These are phyloP conservation scores for Caenorhabditis panamensis DNA, from an alignment of 2,888 invertebrate genomes.

Conservation along the genomic window DNA sequence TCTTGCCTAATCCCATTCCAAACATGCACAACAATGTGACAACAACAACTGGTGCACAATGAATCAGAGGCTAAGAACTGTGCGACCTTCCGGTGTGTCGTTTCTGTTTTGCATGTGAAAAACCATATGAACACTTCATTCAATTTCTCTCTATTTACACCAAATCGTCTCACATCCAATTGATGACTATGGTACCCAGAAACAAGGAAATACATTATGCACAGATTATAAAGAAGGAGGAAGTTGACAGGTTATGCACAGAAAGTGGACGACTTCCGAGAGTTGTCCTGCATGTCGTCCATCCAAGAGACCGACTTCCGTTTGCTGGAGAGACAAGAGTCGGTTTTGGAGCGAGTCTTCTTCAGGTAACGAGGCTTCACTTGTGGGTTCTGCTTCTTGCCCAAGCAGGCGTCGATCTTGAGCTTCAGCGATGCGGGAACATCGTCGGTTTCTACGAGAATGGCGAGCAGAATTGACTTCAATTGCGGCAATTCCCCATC, in stretches of 20 bases:
- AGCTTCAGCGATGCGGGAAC: constrained; percentile 20
- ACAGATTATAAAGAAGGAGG: neutral
- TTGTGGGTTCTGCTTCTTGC: constrained; percentile 23
- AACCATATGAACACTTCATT: constrained; percentile 3
- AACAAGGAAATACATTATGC: constrained; percentile 21
- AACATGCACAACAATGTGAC: constrained; percentile 9
- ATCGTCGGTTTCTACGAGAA: constrained; percentile 63
- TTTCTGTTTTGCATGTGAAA: constrained; percentile 26
- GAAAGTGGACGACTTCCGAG: constrained; percentile 55
- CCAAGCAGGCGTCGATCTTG: constrained; percentile 48
- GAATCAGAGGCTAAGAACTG: constrained; percentile 19
- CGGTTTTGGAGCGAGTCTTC: constrained; percentile 55
- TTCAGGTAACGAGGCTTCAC: constrained; percentile 33
- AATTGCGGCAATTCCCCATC: constrained; percentile 49
- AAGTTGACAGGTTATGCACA: constrained; percentile 40
- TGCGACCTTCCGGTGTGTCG: constrained; percentile 1
- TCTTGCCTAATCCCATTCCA: constrained; percentile 23
- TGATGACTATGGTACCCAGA: constrained; percentile 1
- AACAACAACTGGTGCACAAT: constrained; percentile 2
- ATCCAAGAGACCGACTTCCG: constrained; percentile 57
- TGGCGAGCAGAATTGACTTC: constrained; percentile 62
- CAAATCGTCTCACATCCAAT: constrained; percentile 22
- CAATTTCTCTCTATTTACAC: constrained; percentile 1
- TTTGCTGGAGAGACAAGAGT: constrained; percentile 49
- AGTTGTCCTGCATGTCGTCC: constrained; percentile 52